Conservation (phyloP, 2,113 vertebrate genomes). For the Elephas maximus region DNA sequence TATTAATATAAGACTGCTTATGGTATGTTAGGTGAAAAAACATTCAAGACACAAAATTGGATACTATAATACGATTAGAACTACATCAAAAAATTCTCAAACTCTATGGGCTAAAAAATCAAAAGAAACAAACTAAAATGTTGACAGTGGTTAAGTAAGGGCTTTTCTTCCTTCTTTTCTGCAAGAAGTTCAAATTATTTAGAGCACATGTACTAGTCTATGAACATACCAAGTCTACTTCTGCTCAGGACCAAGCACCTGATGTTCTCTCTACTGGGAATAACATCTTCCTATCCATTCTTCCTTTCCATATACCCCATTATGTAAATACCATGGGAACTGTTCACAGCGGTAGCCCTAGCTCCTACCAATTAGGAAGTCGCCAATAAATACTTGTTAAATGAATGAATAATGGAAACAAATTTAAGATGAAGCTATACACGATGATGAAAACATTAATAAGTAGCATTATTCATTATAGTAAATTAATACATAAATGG, state of each 20-base stretch:
- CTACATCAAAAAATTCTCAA: conserved; percentile 38
- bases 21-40: conserved; percentile 21
- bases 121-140: conserved; percentile 38
- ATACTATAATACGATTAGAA: neutral
- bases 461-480: neutral
- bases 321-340: neutral
- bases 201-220: neutral
- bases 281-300: neutral
- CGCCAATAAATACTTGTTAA: neutral
- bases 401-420: neutral
- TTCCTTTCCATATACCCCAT: neutral
- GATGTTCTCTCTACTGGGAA: conserved; percentile 4
- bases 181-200: neutral
- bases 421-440: neutral
- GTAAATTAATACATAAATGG: neutral
- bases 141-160: neutral
- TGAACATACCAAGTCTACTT: neutral
- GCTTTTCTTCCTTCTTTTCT: neutral
- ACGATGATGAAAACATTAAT: neutral
- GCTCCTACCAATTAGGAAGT: neutral
- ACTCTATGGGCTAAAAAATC: neutral
- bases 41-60: neutral
- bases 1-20: neutral
- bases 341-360: neutral
- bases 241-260: neutral